Conservation (phyloP, 2,113 vertebrate genomes). For the Peromyscus polionotus region DNA sequence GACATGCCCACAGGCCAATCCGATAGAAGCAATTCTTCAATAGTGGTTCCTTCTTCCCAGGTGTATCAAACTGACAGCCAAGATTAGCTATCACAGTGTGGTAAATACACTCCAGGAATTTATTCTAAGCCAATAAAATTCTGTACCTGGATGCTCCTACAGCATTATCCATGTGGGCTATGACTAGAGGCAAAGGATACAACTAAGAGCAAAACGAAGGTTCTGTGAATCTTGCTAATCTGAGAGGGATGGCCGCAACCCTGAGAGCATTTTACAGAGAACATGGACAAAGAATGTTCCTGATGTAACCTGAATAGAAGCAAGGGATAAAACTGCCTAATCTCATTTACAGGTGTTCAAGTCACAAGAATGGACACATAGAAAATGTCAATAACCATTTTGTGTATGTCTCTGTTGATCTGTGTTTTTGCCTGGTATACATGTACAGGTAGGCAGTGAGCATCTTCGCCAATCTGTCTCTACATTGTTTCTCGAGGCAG, state of each 20-base stretch:
- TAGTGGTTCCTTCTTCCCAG: background rate
- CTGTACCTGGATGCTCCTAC: background rate
- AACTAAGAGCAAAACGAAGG: background rate
- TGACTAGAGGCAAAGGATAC: background rate
- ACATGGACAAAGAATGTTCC: background rate
- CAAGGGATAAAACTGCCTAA: constrained; percentile 5
- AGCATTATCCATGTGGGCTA: background rate
- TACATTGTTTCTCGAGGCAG: background rate
- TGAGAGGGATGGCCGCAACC: background rate
- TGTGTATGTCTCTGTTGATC: no score
- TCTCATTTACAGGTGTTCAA: background rate
- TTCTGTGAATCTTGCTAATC: background rate
- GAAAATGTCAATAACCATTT: background rate
- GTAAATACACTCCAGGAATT: background rate
- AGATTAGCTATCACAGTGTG: background rate
- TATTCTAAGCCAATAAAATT: background rate
- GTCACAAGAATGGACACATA: background rate
- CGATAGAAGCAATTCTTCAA: background rate
- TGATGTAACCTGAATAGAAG: background rate
- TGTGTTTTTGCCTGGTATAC: background rate
- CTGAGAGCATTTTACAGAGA: background rate
- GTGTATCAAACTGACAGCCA: background rate
- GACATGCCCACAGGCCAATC: background rate
- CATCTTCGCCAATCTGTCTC: background rate
- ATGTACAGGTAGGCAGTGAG: background rate